Percentiles rank a stretch among this genome's conserved stretches.
Evolutionary conservation across 2,797 vertebrate species (phyloP).

Genomic region (Loriculus beryllinus): DNA sequence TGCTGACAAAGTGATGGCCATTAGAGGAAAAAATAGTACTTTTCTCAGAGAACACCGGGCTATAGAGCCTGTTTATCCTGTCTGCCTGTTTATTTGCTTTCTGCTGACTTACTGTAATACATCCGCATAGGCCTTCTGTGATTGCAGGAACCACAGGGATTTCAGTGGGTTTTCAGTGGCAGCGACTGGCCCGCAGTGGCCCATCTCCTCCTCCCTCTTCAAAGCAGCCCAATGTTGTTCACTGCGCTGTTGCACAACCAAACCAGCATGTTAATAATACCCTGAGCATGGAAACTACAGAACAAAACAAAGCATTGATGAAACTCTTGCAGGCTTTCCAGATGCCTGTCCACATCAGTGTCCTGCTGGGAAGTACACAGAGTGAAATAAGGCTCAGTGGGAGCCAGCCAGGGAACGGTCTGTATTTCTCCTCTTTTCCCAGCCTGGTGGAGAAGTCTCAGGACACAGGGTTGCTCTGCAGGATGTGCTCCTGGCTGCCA

Average conservation of each 20-base stretch:
- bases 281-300: neutral
- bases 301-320: neutral
- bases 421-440: neutral
- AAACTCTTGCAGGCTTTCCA: neutral
- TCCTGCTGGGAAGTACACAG: slow-evolving; percentile 5
- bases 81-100: slow-evolving; percentile 19
- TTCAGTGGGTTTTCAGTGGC: neutral
- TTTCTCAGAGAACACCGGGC: neutral
- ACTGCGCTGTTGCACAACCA: neutral
- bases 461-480: neutral
- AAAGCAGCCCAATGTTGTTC: neutral
- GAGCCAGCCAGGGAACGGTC: neutral
- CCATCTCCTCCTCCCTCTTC: slow-evolving; percentile 1
- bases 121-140: neutral
- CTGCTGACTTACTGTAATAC: neutral
- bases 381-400: neutral
- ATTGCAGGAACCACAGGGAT: neutral
- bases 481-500: slow-evolving; percentile 14
- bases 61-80: slow-evolving; percentile 21
- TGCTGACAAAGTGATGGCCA: neutral
- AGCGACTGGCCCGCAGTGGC: neutral
- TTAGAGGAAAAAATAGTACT: neutral
- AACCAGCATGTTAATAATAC: neutral
- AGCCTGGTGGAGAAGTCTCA: neutral
- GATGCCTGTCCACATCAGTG: neutral